These are phyloP conservation scores for Venustoraphidia nigricollis DNA, from an alignment of 2,888 invertebrate species.

Conservation along the genomic window DNA sequence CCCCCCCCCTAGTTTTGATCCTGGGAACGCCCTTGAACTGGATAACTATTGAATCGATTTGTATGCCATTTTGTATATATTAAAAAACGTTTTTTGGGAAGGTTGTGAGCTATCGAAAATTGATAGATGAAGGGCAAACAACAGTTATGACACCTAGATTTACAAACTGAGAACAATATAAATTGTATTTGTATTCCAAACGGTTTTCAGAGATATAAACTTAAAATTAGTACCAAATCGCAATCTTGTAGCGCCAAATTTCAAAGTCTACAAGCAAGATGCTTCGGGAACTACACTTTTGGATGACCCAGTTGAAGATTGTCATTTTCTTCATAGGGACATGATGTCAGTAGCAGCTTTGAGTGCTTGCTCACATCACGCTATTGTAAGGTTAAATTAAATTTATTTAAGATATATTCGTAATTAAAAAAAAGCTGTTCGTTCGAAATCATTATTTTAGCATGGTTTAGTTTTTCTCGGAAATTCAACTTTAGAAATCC, in stretches of 20 bases:
- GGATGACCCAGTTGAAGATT: slow-evolving; percentile 27
- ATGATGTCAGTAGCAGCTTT: slow-evolving; percentile 44
- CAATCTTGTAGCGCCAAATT: slow-evolving; percentile 39
- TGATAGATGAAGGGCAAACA: too few relatives aligned
- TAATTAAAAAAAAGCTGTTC: slow-evolving; percentile 5
- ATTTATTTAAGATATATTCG: slow-evolving; percentile 4
- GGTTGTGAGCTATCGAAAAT: too few relatives aligned
- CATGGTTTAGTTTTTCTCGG: slow-evolving; percentile 51
- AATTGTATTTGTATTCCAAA: too few relatives aligned
- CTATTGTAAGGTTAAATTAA: slow-evolving; percentile 35
- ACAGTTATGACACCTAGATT: too few relatives aligned
- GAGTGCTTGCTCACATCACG: slow-evolving; percentile 45
- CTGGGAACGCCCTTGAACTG: too few relatives aligned
- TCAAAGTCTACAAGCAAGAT: slow-evolving; percentile 40
- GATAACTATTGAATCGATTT: too few relatives aligned
- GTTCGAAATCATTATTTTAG: slow-evolving; percentile 26
- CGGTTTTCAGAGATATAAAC: slow-evolving; percentile 34
- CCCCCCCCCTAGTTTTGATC: too few relatives aligned
- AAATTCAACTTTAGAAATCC: slow-evolving; percentile 53
- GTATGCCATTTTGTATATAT: too few relatives aligned
- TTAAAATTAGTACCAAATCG: slow-evolving; percentile 46
- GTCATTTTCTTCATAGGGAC: slow-evolving; percentile 49
- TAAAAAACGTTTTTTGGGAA: too few relatives aligned
- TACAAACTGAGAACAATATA: too few relatives aligned
- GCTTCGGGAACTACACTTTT: slow-evolving; percentile 26